These are phyloP conservation scores for Netelia inedita DNA, from an alignment of 2,888 invertebrate species.

Conservation along the genomic window DNA sequence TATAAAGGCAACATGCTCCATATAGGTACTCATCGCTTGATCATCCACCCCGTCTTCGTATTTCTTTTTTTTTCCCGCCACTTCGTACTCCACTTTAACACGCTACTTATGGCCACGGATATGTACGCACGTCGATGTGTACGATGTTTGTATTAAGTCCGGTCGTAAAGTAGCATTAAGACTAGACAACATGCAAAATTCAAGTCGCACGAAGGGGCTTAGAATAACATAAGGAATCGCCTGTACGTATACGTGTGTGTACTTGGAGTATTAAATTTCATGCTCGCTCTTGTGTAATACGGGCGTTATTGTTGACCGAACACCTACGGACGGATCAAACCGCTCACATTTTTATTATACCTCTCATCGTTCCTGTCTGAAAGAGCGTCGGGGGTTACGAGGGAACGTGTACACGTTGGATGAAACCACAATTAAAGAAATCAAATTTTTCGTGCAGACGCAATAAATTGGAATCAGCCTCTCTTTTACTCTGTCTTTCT, in stretches of 20 bases:
- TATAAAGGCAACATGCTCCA: neutral
- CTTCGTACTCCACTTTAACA: constrained; percentile 35
- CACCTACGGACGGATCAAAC: constrained; percentile 53
- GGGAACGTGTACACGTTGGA: neutral
- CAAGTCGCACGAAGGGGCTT: constrained; percentile 21
- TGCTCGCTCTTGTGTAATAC: constrained; percentile 16
- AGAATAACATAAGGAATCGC: constrained; percentile 56
- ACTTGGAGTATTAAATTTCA: constrained; percentile 47
- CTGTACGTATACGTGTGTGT: neutral
- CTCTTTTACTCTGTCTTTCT: constrained; percentile 21
- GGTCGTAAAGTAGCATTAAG: constrained; percentile 65
- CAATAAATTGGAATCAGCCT: constrained; percentile 40
- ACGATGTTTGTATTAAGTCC: constrained; percentile 49
- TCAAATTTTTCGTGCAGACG: constrained; percentile 5
- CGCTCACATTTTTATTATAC: constrained; percentile 25
- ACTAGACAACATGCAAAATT: constrained; percentile 60
- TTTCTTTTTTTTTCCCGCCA: constrained; percentile 24
- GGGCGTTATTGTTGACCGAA: constrained; percentile 58
- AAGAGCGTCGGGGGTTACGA: neutral
- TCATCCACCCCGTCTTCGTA: neutral
- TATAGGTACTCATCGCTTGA: constrained; percentile 10
- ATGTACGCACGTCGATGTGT: neutral
- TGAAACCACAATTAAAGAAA: constrained; percentile 15
- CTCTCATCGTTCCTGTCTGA: constrained; percentile 29
- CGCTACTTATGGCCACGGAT: constrained; percentile 39